phyloP scores from a whole-genome alignment of 1,140 invertebrate genomes.

The Meloidogyne floridensis region DNA sequence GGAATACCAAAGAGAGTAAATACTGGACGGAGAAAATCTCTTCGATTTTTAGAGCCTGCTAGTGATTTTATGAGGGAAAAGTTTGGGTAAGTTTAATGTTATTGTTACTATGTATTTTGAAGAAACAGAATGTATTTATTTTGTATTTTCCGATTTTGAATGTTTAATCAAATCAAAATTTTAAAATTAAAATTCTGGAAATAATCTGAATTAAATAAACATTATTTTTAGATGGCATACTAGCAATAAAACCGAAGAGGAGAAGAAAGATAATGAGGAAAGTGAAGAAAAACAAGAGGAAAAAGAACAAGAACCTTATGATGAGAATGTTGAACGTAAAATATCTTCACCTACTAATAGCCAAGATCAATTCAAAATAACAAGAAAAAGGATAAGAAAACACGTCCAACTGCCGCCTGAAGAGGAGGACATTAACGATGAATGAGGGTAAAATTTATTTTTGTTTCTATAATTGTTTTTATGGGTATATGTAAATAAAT shows the following conservation, averaged over 20 bases:
- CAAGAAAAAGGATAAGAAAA: constrained; percentile 3
- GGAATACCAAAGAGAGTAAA: neutral
- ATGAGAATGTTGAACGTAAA: neutral
- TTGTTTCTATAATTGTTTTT: neutral
- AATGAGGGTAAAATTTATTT: neutral
- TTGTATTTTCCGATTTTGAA: neutral
- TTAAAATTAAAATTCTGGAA: too few relatives aligned
- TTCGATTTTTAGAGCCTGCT: constrained; percentile 36
- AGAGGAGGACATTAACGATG: neutral
- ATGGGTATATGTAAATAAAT: neutral
- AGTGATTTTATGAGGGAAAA: constrained; percentile 28
- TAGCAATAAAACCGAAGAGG: constrained; percentile 11
- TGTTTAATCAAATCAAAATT: too few relatives aligned
- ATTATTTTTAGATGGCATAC: neutral
- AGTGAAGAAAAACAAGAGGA: neutral
- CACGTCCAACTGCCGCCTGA: neutral
- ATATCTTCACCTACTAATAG: neutral
- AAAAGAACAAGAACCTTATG: neutral
- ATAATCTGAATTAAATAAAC: neutral
- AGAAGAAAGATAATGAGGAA: neutral
- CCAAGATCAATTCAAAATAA: neutral
- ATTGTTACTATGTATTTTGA: too few relatives aligned
- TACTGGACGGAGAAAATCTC: constrained; percentile 15
- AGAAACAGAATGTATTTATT: neutral
- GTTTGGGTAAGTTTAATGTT: constrained; percentile 24